Base-by-base conservation (phyloP, 2,888 invertebrate species). In the Thymelicus acteon region DNA sequence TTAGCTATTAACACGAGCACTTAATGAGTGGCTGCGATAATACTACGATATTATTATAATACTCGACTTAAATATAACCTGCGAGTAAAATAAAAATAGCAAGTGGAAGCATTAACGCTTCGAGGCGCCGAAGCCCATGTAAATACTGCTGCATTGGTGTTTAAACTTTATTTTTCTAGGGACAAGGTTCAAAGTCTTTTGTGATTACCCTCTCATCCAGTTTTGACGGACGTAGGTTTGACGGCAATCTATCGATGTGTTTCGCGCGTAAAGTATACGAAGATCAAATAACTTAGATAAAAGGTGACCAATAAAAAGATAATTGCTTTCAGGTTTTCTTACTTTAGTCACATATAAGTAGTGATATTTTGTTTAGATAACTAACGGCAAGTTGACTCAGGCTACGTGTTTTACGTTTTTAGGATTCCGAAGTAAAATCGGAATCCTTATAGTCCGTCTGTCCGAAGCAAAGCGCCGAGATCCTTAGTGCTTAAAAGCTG, bases 1-100 rank as follows among this genome's bases (percentile, higher is more conserved):
- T 48, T 69, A 72, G 78, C 78, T 82, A 81, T 85, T 83, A 84
- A 82, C 78, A 79, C 79, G 80, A 75, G 81, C 79, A 79, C 83
- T 82, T 85, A 85, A 85, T 84, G 80, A 83, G 80, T 78, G 76
- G 75, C 75, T 73, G 76, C 75, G 79, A 80, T 83, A 84, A 82
- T 84, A 82, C 82, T 82, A 81, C 74, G 81, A 82, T 82, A 84
- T 84, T 82, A 84, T 84, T 82, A 80, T 81, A 81, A 77, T 73
- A 76, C 71, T 73, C 60, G 67, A 52, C 73, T 74, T 77, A 79
- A 78, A 78, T 80, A 82, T 83, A 78, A 78, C 75, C 75, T 75
- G 69, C 69, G 69, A 73, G 67, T 61, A 76, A 78, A 78, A 75
- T 72, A 77, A 80, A 78, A 80, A 76, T 73, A 76, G 72, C 72